Percentiles rank a stretch among this genome's conserved stretches.
These are phyloP conservation scores for Drosophila meridiana DNA, from an alignment of 2,888 invertebrate species.

Conservation along the genomic window DNA sequence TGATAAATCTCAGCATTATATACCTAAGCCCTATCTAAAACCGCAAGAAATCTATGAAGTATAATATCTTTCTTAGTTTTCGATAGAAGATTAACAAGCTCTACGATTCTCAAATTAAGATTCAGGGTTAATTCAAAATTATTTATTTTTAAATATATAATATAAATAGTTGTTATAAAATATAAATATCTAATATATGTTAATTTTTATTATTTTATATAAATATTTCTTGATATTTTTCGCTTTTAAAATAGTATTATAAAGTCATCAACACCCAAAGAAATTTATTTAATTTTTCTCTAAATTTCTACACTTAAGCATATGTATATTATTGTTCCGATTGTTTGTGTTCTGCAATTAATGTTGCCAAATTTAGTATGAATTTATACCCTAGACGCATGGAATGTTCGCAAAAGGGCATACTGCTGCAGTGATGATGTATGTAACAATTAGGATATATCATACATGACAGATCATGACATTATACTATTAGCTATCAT, in stretches of 20 bases:
- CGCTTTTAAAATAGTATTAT: not conserved
- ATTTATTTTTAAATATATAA: no score
- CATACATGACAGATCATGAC: no score
- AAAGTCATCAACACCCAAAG: not conserved
- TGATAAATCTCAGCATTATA: no score
- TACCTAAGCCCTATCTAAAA: not conserved
- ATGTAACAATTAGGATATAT: no score
- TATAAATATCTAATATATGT: no score
- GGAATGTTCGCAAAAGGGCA: not conserved
- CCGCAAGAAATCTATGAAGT: not conserved
- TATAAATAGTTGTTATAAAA: no score
- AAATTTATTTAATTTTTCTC: constrained; percentile 8
- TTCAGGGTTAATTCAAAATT: no score
- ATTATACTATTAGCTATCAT: no score
- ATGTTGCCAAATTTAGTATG: constrained; percentile 45
- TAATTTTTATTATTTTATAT: no score
- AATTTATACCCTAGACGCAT: constrained; percentile 4
- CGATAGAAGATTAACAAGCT: not conserved
- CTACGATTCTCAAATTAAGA: not conserved
- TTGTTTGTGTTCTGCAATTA: constrained; percentile 46
- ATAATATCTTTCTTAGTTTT: not conserved
- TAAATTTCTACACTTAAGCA: constrained; percentile 21
- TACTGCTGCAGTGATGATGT: not conserved
- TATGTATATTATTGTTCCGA: constrained; percentile 21
- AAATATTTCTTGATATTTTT: not conserved